Evolutionary conservation across 1,140 invertebrate genomes (phyloP).

Genomic region (Drosophila nebulosa): DNA sequence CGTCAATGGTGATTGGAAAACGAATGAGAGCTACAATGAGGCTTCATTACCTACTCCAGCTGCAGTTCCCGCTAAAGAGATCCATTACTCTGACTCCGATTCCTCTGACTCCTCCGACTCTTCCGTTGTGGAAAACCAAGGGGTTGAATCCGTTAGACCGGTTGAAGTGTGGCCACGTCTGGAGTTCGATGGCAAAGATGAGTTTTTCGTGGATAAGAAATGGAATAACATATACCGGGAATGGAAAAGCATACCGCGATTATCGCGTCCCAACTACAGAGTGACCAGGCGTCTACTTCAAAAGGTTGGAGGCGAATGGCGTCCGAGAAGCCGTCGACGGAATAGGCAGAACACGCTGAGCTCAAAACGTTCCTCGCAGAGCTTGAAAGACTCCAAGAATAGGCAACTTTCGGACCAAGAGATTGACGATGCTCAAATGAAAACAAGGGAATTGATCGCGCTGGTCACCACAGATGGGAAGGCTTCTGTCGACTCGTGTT

Average conservation of each 20-base stretch:
- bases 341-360: not conserved
- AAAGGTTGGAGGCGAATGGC: not conserved
- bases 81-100: not conserved
- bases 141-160: not conserved
- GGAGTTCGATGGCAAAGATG: slow-evolving; percentile 77
- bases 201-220: slow-evolving; percentile 83
- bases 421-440: not conserved
- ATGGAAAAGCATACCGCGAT: slow-evolving; percentile 8
- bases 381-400: not conserved
- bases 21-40: slow-evolving; percentile 10
- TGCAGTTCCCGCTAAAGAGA: not conserved
- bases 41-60: not conserved
- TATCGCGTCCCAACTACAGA: slow-evolving; percentile 79
- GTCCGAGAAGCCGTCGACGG: not conserved
- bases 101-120: not conserved
- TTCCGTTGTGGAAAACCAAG: not conserved
- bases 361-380: not conserved
- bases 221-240: slow-evolving; percentile 81
- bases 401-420: not conserved
- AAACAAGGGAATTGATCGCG: not conserved
- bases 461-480: slow-evolving; percentile 16
- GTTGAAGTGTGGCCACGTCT: slow-evolving; percentile 6
- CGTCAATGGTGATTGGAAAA: slow-evolving; percentile 6
- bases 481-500: slow-evolving; percentile 23
- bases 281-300: not conserved